Conservation (phyloP, 2,113 vertebrate genomes). For the Rhegmatorhina hoffmannsi region DNA sequence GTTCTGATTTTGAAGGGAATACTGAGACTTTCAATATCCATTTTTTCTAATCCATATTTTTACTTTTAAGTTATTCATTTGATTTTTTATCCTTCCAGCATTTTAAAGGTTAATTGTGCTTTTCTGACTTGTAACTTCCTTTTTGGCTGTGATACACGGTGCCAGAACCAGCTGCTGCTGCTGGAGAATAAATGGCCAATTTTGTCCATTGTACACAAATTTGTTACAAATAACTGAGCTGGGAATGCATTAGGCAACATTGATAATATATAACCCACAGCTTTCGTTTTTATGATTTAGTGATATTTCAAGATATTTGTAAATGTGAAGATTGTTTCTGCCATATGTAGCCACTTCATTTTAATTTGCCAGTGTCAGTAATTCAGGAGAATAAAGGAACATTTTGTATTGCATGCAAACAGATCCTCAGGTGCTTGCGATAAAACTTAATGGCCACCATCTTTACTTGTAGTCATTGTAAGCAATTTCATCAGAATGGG, state of each 20-base stretch:
- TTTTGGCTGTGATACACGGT: slow-evolving; percentile 69
- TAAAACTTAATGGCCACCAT: slow-evolving; percentile 87
- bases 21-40: background rate
- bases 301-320: slow-evolving; percentile 86
- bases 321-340: slow-evolving; percentile 83
- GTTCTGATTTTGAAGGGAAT: background rate
- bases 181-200: slow-evolving; percentile 83
- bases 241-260: slow-evolving; percentile 79
- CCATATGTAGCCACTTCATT: slow-evolving; percentile 90
- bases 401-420: slow-evolving; percentile 78
- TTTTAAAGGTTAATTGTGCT: slow-evolving; percentile 77
- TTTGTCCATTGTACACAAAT: slow-evolving; percentile 82
- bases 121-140: slow-evolving; percentile 64
- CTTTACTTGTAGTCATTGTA: slow-evolving; percentile 84
- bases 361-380: slow-evolving; percentile 90
- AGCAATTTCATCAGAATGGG: slow-evolving; percentile 85
- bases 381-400: slow-evolving; percentile 81
- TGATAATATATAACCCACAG: slow-evolving; percentile 83
- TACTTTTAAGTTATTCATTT: slow-evolving; percentile 21
- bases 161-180: slow-evolving; percentile 81
- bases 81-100: slow-evolving; percentile 66
- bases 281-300: slow-evolving; percentile 85
- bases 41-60: background rate
- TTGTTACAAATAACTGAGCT: slow-evolving; percentile 84
- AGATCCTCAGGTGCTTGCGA: slow-evolving; percentile 84